Evolutionary conservation across 2,113 vertebrate species (phyloP), one percentile per base, ranked within the genome.

Genomic region (Lonchura striata): DNA sequence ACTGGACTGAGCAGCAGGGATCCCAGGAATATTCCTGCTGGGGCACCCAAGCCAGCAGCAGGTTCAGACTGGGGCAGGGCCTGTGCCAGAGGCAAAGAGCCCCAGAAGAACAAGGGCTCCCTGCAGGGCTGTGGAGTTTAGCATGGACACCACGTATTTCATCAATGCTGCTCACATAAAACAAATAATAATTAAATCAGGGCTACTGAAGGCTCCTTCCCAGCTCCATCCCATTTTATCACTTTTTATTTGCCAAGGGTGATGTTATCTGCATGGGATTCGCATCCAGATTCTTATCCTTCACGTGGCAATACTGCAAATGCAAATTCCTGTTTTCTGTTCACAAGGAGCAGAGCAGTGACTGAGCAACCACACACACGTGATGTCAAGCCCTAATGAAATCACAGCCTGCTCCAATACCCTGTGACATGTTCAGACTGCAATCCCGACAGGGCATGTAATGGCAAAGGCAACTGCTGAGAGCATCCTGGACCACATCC

Each of bases 381-480:
- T 64, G 82, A 90, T 87, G 82, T 61, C 84, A 33, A 85, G 50
- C 35, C 84, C 86, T 41, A 76, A 46, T 46, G 78, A 87, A 94
- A 82, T 71, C 89, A 28, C 81, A 52, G 81, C 1, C 89, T 68
- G 74, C 92, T 42, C 41, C 74, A 80, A 27, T 50, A 19, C 68
- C 53, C 81, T 21, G 81, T 19, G 91, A 75, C 71, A 68, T 47
- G 87, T 70, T 92, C 93, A 61, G 59, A 68, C 90, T 85, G 88
- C 92, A 88, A 60, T 83, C 69, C 91, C 41, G 41, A 66, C 89
- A 6, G 88, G 90, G 94, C 94, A 84, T 54, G 88, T 59, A 69
- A 84, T 22, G 79, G 89, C 85, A 92, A 91, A 90, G 64, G 83
- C 82, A 95, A 78, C 72, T 61, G 86, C 94, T 66, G 79, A 86